Evolutionary conservation across 2,797 vertebrate genomes (phyloP), one percentile per base, ranked within the genome.

Genomic region (Ataeniobius toweri): DNA sequence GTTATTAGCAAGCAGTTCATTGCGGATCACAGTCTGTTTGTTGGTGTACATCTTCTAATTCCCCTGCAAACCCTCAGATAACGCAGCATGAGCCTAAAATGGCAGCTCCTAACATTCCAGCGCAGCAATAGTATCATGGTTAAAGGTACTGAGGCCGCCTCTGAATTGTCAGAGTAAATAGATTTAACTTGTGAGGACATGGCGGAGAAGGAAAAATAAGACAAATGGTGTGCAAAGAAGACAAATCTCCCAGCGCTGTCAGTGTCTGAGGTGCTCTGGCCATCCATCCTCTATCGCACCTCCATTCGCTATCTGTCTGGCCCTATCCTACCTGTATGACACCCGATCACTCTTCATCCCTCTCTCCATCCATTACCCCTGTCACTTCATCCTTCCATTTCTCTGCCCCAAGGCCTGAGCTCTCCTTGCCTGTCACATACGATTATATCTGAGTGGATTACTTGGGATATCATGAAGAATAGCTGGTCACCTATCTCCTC

Each of bases 261-360:
- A 76, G 44, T 80, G 91, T 87, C 85, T 91, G 88, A 83, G 86
- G 80, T 70, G 88, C 90, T 88, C 79, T 63, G 69, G 86, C 85
- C 90, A 93, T 93, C 92, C 89, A 89, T 91, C 84, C 91, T 90
- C 80, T 81, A 86, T 89, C 73, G 77, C 82, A 85, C 82, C 87
- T 91, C 86, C 86, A 83, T 89, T 91, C 90, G 65, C 89, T 78
- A 86, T 90, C 91, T 89, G 88, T 93, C 93, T 90, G 87, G 88
- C 81, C 86, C 90, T 78, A 85, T 92, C 90, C 90, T 90, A 89
- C 93, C 91, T 89, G 86, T 86, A 90, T 93, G 93, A 94, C 93
- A 92, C 89, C 77, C 88, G 20, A 94, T 94, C 93, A 88, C 92
- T 94, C 91, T 90, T 92, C 87, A 93, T 91, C 89, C 88, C 87